phyloP scores from a whole-genome alignment of 1,140 invertebrate genomes.

The Copidosoma floridanum region DNA sequence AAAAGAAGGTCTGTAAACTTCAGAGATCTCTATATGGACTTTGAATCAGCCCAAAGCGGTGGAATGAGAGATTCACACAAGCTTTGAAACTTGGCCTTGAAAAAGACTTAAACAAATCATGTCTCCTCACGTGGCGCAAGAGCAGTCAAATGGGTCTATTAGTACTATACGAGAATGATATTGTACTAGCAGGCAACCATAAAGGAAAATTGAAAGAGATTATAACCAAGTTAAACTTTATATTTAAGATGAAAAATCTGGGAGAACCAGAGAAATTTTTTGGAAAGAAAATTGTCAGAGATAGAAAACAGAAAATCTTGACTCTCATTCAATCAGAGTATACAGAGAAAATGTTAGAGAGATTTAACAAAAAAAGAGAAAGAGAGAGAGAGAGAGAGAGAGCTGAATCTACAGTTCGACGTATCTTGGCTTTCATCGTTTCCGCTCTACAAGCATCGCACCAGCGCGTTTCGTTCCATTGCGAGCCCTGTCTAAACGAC shows the following conservation, averaged over 20 bases:
- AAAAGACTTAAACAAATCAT: neutral
- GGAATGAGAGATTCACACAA: neutral
- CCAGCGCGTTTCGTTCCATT: no score
- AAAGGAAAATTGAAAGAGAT: no score
- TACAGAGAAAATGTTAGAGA: no score
- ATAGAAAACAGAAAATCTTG: neutral
- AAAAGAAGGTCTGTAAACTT: neutral
- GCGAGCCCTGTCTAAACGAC: no score
- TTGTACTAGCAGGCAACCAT: neutral
- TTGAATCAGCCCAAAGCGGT: neutral
- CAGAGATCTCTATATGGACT: no score
- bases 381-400: no score
- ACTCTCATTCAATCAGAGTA: neutral
- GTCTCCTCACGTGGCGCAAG: neutral
- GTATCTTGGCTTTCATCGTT: no score
- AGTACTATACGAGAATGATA: neutral
- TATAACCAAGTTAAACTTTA: neutral
- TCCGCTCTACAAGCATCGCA: no score
- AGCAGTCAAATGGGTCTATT: neutral
- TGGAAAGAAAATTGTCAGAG: neutral
- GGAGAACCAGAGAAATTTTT: neutral
- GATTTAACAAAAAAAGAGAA: no score
- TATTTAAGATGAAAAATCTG: neutral
- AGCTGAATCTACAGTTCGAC: no score
- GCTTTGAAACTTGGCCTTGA: neutral